These are phyloP conservation scores for Drosophila ananassae DNA, from an alignment of 1,140 invertebrate species.

Conservation along the genomic window DNA sequence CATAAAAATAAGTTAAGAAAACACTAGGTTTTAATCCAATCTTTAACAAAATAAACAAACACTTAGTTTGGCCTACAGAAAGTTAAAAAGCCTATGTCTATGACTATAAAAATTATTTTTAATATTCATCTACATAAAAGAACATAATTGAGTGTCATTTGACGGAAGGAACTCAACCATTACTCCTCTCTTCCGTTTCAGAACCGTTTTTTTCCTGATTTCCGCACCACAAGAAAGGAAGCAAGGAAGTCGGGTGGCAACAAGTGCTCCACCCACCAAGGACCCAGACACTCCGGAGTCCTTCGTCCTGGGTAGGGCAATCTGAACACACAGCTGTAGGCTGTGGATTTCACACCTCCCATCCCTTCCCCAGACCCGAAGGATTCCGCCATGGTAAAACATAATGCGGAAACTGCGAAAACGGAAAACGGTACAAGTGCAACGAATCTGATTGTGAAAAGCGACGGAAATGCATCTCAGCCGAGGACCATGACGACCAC, in stretches of 20 bases:
- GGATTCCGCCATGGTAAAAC: slow-evolving; percentile 61
- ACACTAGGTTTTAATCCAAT: not conserved
- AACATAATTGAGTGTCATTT: slow-evolving; percentile 16
- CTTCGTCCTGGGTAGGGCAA: slow-evolving; percentile 36
- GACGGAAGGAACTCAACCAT: slow-evolving; percentile 28
- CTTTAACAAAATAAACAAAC: too few relatives aligned
- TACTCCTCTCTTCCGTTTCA: slow-evolving; percentile 7
- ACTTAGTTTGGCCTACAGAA: too few relatives aligned
- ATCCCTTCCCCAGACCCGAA: not conserved
- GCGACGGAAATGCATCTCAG: slow-evolving; percentile 59
- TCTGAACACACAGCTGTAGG: slow-evolving; percentile 65
- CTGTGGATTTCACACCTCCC: slow-evolving; percentile 38
- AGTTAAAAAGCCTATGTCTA: too few relatives aligned
- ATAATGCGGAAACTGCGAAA: slow-evolving; percentile 71
- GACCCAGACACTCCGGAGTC: slow-evolving; percentile 1
- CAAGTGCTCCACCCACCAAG: slow-evolving; percentile 46
- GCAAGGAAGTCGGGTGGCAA: slow-evolving; percentile 28
- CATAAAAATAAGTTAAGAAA: slow-evolving; percentile 19
- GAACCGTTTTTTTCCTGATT: slow-evolving; percentile 20
- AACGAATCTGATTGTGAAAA: slow-evolving; percentile 60
- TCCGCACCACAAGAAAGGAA: slow-evolving; percentile 25
- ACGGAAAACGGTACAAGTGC: slow-evolving; percentile 74
- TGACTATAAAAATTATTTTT: not conserved
- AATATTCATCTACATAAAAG: not conserved
- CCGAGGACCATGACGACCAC: slow-evolving; percentile 48